Conservation (phyloP, 2,113 vertebrate species). For the Nothoprocta pentlandii region DNA sequence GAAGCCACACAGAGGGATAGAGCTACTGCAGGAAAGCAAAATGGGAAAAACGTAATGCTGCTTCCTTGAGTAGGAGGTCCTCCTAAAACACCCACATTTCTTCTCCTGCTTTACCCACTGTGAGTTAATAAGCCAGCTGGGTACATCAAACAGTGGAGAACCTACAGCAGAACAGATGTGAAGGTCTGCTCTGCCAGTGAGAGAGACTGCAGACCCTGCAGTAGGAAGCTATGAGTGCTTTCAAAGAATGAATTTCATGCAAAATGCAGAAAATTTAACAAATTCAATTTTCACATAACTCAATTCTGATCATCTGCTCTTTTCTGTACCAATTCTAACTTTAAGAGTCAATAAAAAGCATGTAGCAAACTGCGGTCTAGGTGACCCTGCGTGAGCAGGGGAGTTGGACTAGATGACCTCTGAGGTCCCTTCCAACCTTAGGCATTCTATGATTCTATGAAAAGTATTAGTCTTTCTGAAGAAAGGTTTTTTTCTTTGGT, state of each 20-base stretch:
- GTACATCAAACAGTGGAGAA: neutral
- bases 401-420: no score
- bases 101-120: neutral
- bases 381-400: no score
- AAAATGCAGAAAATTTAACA: neutral
- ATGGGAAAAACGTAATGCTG: fast-evolving
- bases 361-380: neutral
- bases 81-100: neutral
- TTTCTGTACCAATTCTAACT: neutral
- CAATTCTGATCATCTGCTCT: neutral
- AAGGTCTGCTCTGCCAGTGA: neutral
- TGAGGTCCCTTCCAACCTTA: no score
- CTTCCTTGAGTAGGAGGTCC: neutral
- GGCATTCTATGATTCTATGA: neutral
- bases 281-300: neutral
- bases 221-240: neutral
- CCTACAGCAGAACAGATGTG: fast-evolving
- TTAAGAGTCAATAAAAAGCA: neutral
- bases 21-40: neutral
- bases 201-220: neutral
- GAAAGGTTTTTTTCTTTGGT: neutral
- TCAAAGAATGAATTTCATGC: neutral
- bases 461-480: neutral
- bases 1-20: neutral
- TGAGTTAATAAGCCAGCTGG: neutral